Evolutionary conservation across 2,797 vertebrate genomes (phyloP).

Genomic region (Sorex maritimensis): DNA sequence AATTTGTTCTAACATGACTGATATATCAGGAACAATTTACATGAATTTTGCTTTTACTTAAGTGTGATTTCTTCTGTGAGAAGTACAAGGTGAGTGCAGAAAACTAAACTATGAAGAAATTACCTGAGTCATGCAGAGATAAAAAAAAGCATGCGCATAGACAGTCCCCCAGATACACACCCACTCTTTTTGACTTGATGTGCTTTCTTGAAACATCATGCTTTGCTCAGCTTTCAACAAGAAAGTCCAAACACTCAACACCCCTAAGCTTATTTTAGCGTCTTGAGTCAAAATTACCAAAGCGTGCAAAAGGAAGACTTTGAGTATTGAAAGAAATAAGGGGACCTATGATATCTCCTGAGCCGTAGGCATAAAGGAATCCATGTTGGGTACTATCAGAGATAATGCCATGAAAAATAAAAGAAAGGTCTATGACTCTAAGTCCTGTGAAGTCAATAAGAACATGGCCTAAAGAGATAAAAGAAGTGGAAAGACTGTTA

Average conservation of each 20-base stretch:
- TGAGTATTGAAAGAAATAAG: slow-evolving; percentile 13
- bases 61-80: background rate
- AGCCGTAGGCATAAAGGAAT: slow-evolving; percentile 32
- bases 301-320: background rate
- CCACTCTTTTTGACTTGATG: background rate
- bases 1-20: slow-evolving; percentile 44
- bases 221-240: slow-evolving; percentile 60
- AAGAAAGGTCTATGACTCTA: slow-evolving; percentile 45
- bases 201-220: background rate
- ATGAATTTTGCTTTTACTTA: background rate
- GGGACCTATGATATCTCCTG: background rate
- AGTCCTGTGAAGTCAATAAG: slow-evolving; percentile 60
- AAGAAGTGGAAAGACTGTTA: slow-evolving; percentile 68
- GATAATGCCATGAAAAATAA: slow-evolving; percentile 60
- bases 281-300: slow-evolving; percentile 32
- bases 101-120: slow-evolving; percentile 23
- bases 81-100: slow-evolving; percentile 26
- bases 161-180: too few species aligned
- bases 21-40: slow-evolving; percentile 5
- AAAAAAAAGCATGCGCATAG: background rate
- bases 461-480: slow-evolving; percentile 47
- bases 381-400: slow-evolving; percentile 12
- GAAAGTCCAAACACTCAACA: slow-evolving; percentile 17
- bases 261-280: background rate
- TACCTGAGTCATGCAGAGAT: background rate